Evolutionary conservation across 2,888 invertebrate genomes (phyloP).

Genomic region (Stenotaenia linearis): DNA sequence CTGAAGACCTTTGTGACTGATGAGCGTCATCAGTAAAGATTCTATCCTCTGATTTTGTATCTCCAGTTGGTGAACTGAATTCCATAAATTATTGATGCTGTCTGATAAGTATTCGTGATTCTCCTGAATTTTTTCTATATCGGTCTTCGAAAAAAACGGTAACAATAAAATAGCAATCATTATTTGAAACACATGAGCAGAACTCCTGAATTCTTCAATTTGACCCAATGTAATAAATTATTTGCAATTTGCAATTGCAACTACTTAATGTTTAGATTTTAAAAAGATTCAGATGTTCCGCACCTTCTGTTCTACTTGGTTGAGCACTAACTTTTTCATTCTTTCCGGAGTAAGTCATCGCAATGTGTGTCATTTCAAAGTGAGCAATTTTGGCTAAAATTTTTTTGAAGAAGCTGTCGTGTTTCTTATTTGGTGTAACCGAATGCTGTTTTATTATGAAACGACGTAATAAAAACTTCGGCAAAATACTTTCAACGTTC

Average conservation of each 20-base stretch:
- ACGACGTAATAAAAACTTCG: constrained; percentile 45
- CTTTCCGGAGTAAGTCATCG: constrained; percentile 1
- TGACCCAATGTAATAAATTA: background rate
- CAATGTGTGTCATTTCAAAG: constrained; percentile 21
- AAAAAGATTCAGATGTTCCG: background rate
- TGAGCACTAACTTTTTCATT: constrained; percentile 2
- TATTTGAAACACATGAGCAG: no score
- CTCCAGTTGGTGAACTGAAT: constrained; percentile 6
- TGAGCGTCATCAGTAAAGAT: constrained; percentile 28
- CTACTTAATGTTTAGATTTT: no score
- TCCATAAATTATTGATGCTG: background rate
- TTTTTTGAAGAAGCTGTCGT: constrained; percentile 31
- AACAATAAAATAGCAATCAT: no score
- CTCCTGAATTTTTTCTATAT: constrained; percentile 31
- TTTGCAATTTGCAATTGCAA: no score
- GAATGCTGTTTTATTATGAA: constrained; percentile 43
- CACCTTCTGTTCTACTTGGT: no score
- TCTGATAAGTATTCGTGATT: constrained; percentile 29
- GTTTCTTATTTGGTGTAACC: constrained; percentile 44
- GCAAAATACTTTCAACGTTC: constrained; percentile 49
- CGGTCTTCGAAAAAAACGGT: no score
- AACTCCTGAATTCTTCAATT: no score
- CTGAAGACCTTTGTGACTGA: constrained; percentile 33
- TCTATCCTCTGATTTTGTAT: constrained; percentile 32
- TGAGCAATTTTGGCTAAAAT: constrained; percentile 32